These are phyloP conservation scores for Tautogolabrus adspersus DNA, from an alignment of 2,113 vertebrate species.

Conservation along the genomic window DNA sequence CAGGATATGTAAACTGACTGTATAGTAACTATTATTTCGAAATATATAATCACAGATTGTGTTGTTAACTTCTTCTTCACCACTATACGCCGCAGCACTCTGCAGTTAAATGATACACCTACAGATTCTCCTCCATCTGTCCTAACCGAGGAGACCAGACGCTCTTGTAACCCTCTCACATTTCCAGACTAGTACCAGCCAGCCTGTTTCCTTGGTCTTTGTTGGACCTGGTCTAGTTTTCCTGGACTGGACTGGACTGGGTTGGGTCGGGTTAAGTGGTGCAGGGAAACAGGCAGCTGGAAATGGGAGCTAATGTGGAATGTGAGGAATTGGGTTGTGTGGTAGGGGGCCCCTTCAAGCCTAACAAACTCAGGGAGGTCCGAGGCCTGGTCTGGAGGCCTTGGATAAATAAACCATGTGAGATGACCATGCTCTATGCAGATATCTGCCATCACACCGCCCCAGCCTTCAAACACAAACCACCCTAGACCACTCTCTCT, in stretches of 20 bases:
- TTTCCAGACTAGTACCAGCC: constrained; percentile 16
- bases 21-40: neutral
- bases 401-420: constrained; percentile 87
- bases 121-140: constrained; percentile 22
- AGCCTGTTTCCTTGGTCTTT: constrained; percentile 15
- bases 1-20: neutral
- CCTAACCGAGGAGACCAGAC: neutral
- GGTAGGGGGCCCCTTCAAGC: constrained; percentile 86
- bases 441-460: constrained; percentile 85
- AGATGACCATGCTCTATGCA: constrained; percentile 86
- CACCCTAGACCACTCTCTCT: constrained; percentile 45
- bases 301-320: constrained; percentile 87
- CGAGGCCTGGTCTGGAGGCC: constrained; percentile 85
- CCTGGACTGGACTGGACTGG: constrained; percentile 63
- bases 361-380: constrained; percentile 92
- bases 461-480: constrained; percentile 80
- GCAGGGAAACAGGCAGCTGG: constrained; percentile 83
- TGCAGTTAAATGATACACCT: neutral
- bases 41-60: neutral
- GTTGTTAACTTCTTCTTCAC: neutral
- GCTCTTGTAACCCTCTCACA: neutral
- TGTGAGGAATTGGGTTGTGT: constrained; percentile 87
- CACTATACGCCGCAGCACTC: neutral
- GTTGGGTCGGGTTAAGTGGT: constrained; percentile 66
- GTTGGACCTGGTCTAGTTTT: constrained; percentile 43